Evolutionary conservation across 2,888 invertebrate species (phyloP), one percentile per base, ranked within the genome.

Genomic region (Troilus luridus): DNA sequence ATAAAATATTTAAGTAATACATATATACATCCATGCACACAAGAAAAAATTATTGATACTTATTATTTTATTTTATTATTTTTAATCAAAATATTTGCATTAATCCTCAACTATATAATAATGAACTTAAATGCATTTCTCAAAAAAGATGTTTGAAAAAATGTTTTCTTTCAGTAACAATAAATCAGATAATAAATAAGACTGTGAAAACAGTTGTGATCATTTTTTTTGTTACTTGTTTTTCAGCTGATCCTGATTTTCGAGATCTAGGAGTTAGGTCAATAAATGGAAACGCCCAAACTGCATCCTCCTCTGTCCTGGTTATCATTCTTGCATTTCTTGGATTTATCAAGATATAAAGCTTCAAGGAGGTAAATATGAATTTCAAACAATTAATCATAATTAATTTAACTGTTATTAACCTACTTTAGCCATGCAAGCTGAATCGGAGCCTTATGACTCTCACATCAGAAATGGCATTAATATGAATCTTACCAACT

Each of bases 201-300:
- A 10, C 81, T 21, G 5, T 59, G 1, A 24, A 24, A 27, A 24
- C 11, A 88, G 27, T 12, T 88, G 41, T 89, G 8, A 2, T 54
- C 67, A 21, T 56, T 8, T 54, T 54, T 56, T 62, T 27, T 64
- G 3, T 54, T 89, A 41, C 41, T 91, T 90, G 72, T 88, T 92
- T 88, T 91, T 88, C 91, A 91, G 27, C 93, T 93, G 93, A 93
- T 81, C 93, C 93, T 58, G 93, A 93, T 85, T 92, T 93, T 91
- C 91, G 93, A 91, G 93, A 93, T 89, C 92, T 93, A 92, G 92
- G 93, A 88, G 93, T 93, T 72, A 93, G 92, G 59, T 92, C 93
- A 62, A 92, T 91, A 9, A 91, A 90, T 14, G 67, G 90, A 77
- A 58, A 27, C 56, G 24, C 17, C 58, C 14, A 77, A 41, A 90